Conservation (phyloP, 2,113 vertebrate genomes). For the Brachyistius frenatus region DNA sequence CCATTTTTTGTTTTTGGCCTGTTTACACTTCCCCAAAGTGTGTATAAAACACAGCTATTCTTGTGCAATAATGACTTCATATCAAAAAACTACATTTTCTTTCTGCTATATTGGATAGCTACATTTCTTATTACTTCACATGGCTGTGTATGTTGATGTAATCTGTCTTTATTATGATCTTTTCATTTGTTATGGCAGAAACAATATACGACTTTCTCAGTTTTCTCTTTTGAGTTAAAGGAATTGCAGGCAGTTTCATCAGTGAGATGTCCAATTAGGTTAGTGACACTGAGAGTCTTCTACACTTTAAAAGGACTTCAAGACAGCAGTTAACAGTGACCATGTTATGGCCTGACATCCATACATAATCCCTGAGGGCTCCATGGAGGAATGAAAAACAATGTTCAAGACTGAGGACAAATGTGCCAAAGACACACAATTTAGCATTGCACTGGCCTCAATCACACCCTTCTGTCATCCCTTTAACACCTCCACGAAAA, state of each 20-base stretch:
- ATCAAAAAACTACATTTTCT: background rate
- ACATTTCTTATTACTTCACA: background rate
- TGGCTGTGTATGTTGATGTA: background rate
- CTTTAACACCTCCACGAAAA: background rate
- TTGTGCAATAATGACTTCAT: background rate
- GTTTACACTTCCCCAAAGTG: slow-evolving; percentile 31
- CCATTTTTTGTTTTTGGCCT: background rate
- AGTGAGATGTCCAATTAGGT: background rate
- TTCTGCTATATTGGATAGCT: background rate
- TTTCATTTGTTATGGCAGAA: no score
- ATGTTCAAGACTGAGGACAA: background rate
- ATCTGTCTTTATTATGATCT: background rate
- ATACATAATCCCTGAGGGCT: background rate
- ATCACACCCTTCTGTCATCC: background rate
- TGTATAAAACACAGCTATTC: background rate
- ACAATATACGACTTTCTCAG: background rate
- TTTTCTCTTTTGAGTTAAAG: background rate
- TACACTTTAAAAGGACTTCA: background rate
- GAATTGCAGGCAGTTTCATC: background rate
- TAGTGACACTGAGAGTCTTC: background rate
- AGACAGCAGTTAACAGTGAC: background rate
- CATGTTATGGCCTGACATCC: background rate
- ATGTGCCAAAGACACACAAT: background rate
- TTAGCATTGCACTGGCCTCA: background rate
- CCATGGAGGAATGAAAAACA: background rate